These are phyloP conservation scores for Spilosoma lubricipeda DNA, from an alignment of 2,888 invertebrate species.

Conservation along the genomic window DNA sequence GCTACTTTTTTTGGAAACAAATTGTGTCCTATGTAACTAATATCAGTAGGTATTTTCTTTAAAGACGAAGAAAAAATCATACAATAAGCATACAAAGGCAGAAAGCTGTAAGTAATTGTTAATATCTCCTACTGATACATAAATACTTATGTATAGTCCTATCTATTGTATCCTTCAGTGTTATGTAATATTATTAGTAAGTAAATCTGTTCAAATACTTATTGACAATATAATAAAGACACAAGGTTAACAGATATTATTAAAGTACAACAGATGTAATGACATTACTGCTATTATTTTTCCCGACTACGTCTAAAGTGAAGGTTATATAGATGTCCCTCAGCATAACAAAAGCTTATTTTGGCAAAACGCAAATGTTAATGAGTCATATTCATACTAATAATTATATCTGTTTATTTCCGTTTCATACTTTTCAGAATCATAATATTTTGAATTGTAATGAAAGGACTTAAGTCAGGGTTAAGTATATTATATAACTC, in stretches of 20 bases:
- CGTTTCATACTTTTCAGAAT: not conserved
- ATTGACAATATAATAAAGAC: not conserved
- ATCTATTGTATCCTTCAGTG: not conserved
- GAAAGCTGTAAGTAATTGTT: no score
- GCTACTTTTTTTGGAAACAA: no score
- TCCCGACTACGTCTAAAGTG: not conserved
- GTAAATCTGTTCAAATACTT: not conserved
- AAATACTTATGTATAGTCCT: not conserved
- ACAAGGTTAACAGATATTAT: not conserved
- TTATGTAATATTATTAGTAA: not conserved
- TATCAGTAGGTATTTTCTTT: no score
- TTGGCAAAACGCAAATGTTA: not conserved
- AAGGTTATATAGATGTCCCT: no score
- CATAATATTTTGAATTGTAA: no score
- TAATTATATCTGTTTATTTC: not conserved
- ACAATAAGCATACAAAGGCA: no score
- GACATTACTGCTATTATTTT: no score
- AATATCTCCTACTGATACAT: not conserved
- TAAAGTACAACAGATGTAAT: no score
- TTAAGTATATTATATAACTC: not conserved
- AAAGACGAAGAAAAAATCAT: no score
- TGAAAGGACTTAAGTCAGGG: not conserved
- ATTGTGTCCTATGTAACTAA: no score
- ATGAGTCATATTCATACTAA: not conserved
- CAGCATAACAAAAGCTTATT: not conserved